phyloP scores from a whole-genome alignment of 2,797 vertebrate species.

The Microtus obscurus region DNA sequence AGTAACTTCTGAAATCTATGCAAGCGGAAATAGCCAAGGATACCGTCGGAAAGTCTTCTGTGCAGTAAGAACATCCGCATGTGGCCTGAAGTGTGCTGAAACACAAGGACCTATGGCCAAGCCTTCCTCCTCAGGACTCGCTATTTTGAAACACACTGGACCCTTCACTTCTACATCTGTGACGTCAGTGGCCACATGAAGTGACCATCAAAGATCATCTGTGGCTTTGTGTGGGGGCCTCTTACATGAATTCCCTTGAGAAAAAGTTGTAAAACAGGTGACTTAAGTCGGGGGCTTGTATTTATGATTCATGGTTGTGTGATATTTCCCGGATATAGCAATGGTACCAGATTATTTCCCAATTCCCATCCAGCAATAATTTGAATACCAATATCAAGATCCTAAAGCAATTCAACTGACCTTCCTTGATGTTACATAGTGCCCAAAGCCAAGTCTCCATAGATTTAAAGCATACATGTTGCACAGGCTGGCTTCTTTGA shows the following conservation, averaged over 20 bases:
- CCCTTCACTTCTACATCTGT: constrained; percentile 14
- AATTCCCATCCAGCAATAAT: constrained; percentile 10
- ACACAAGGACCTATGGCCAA: not conserved
- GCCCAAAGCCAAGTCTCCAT: not conserved
- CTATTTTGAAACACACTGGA: not conserved
- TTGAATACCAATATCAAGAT: constrained; percentile 35
- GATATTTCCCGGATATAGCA: constrained; percentile 61
- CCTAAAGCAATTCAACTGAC: not conserved
- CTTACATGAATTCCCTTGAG: not conserved
- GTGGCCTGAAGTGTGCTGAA: not conserved
- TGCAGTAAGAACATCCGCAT: not conserved
- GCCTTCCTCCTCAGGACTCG: not conserved
- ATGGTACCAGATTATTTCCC: constrained; percentile 42
- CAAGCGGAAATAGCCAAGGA: not conserved
- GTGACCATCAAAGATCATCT: not conserved
- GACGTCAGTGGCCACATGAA: not conserved
- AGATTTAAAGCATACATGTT: not conserved
- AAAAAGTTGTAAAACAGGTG: constrained; percentile 64
- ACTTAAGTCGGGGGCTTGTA: constrained; percentile 18
- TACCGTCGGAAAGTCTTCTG: not conserved
- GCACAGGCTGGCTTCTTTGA: not conserved
- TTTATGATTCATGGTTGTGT: constrained; percentile 53
- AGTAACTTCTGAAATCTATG: not conserved
- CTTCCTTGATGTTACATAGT: constrained; percentile 24
- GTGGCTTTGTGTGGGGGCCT: not conserved